Conservation (phyloP, 2,113 vertebrate species). For the Chionodraco myersi region DNA sequence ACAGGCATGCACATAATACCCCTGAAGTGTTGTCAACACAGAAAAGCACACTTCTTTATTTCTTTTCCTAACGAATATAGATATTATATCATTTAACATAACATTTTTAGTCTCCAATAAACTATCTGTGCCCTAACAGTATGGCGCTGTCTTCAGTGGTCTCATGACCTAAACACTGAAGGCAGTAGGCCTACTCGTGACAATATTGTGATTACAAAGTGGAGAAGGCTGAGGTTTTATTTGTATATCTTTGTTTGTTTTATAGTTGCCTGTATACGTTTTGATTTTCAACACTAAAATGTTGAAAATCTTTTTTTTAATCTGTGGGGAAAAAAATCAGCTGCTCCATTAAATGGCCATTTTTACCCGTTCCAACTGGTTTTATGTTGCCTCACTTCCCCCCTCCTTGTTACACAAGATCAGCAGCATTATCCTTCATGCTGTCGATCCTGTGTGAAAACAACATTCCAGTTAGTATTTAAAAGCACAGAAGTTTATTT, state of each 20-base stretch:
- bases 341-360: not conserved
- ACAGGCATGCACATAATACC: not conserved
- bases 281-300: not conserved
- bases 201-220: not conserved
- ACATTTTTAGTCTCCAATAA: not conserved
- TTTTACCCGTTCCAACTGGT: not conserved
- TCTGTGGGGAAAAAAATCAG: not conserved
- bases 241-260: not conserved
- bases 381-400: not conserved
- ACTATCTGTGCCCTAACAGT: not conserved
- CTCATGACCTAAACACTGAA: constrained; percentile 10
- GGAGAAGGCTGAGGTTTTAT: not conserved
- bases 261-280: no score
- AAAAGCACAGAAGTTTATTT: constrained; percentile 1
- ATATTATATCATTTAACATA: not conserved
- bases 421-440: not conserved
- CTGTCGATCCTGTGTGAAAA: constrained; percentile 14
- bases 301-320: not conserved
- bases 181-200: not conserved
- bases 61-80: constrained; percentile 5
- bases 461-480: constrained; percentile 9
- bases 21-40: constrained; percentile 42
- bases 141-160: not conserved
- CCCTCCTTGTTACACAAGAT: constrained; percentile 4
- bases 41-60: constrained; percentile 38